Evolutionary conservation across 2,113 vertebrate species (phyloP).

Genomic region (Sminthopsis crassicaudata): DNA sequence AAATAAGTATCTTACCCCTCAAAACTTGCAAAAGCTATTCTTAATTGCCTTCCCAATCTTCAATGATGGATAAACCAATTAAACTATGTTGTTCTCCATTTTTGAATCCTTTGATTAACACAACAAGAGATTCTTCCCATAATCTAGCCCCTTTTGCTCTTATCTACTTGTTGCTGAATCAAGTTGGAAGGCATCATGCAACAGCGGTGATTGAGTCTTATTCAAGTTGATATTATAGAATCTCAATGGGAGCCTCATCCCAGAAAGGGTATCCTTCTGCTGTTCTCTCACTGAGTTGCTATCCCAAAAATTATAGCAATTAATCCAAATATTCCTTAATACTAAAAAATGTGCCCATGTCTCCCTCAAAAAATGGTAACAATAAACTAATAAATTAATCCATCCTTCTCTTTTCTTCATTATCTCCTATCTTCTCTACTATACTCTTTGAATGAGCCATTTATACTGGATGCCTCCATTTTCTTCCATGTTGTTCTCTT

Average conservation of each 20-base stretch:
- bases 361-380: background rate
- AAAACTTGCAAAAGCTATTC: background rate
- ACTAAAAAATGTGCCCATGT: background rate
- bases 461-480: background rate
- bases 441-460: background rate
- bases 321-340: background rate
- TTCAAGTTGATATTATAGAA: background rate
- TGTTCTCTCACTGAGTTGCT: background rate
- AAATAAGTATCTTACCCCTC: background rate
- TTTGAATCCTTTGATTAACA: background rate
- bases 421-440: background rate
- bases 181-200: background rate
- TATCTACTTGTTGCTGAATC: background rate
- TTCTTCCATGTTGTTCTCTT: background rate
- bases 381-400: background rate
- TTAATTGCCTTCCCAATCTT: background rate
- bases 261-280: background rate
- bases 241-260: background rate
- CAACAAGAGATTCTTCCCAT: background rate
- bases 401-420: background rate
- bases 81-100: no score
- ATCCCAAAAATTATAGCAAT: background rate
- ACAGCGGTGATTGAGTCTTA: background rate
- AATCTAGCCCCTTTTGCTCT: background rate
- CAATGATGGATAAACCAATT: background rate